A percentile compares a stretch with the other conserved stretches of the same genome.
phyloP scores from a whole-genome alignment of 2,113 vertebrate genomes.

The Hipposideros armiger region DNA sequence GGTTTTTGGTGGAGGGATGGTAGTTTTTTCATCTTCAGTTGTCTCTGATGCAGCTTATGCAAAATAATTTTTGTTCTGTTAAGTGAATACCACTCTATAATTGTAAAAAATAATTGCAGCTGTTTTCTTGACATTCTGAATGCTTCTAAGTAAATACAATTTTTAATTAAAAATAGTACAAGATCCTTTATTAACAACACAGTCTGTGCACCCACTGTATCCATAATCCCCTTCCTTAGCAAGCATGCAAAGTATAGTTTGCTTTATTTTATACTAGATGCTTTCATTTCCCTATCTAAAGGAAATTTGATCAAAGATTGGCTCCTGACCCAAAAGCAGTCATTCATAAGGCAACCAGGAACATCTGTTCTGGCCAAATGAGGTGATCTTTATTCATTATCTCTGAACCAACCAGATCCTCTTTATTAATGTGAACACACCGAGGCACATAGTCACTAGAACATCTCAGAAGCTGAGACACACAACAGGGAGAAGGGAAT shows the following conservation, averaged over 20 bases:
- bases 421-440: too few relatives aligned
- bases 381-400: background rate
- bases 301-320: background rate
- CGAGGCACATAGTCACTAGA: too few relatives aligned
- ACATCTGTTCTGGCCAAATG: background rate
- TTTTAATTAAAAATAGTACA: conserved; percentile 82
- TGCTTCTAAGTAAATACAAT: conserved; percentile 97
- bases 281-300: background rate
- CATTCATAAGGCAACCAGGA: background rate
- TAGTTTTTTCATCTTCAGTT: too few relatives aligned
- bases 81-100: too few relatives aligned
- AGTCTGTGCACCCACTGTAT: background rate
- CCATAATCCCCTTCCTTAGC: background rate
- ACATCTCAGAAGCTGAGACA: too few relatives aligned
- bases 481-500: too few relatives aligned
- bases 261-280: background rate
- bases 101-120: conserved; percentile 92
- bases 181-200: background rate
- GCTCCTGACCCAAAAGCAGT: background rate
- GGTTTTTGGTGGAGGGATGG: too few relatives aligned
- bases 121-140: conserved; percentile 98
- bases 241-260: background rate
- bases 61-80: too few relatives aligned
- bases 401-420: too few relatives aligned
- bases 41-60: too few relatives aligned